These are phyloP conservation scores for Bombus waltoni DNA, from an alignment of 1,140 invertebrate genomes.

Conservation along the genomic window DNA sequence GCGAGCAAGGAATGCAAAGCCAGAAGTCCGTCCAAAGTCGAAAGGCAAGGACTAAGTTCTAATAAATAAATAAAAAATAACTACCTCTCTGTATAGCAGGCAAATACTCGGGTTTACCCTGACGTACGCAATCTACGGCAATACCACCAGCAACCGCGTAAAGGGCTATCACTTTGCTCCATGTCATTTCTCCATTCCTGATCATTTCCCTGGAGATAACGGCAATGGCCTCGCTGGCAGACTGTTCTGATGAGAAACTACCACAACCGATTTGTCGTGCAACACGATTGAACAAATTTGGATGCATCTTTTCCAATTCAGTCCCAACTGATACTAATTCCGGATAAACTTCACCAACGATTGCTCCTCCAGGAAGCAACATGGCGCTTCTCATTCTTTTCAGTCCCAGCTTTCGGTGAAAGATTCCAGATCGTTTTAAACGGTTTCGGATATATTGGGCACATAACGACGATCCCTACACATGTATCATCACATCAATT, in stretches of 20 bases:
- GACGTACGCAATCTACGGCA: conserved; percentile 87
- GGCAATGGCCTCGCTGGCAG: conserved; percentile 83
- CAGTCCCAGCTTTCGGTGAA: conserved; percentile 88
- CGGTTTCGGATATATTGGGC: conserved; percentile 87
- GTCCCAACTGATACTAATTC: conserved; percentile 83
- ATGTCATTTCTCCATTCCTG: conserved; percentile 84
- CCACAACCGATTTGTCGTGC: conserved; percentile 84
- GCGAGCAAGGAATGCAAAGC: too few relatives aligned
- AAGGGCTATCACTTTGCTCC: conserved; percentile 87
- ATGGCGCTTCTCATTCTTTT: conserved; percentile 86
- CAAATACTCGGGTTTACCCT: conserved; percentile 86
- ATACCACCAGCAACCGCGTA: conserved; percentile 87
- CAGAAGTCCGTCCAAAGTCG: too few relatives aligned
- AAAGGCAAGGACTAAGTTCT: too few relatives aligned
- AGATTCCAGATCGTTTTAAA: conserved; percentile 86
- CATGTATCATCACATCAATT: conserved; percentile 48
- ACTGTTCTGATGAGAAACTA: conserved; percentile 83
- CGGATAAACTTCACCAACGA: conserved; percentile 85
- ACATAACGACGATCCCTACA: conserved; percentile 85
- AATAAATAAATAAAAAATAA: not conserved
- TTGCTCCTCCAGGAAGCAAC: conserved; percentile 79
- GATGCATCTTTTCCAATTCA: conserved; percentile 87
- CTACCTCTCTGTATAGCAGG: conserved; percentile 83
- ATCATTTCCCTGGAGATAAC: conserved; percentile 85
- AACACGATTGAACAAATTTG: conserved; percentile 85